phyloP scores from a whole-genome alignment of 2,113 vertebrate species.

The Dascyllus trimaculatus region DNA sequence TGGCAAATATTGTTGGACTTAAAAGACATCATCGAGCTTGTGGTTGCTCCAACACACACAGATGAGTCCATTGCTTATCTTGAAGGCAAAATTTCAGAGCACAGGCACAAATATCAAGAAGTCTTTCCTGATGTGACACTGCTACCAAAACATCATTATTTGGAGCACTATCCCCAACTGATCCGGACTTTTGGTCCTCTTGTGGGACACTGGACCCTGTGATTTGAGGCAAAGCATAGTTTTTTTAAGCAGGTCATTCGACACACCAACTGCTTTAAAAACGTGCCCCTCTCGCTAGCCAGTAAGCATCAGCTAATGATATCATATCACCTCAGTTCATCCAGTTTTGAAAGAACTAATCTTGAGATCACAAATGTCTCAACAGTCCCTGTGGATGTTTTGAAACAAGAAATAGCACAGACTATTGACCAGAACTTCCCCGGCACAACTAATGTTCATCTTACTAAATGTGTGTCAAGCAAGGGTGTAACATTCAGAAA shows the following conservation, averaged over 20 bases:
- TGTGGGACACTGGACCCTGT: constrained; percentile 2
- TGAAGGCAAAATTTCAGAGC: constrained; percentile 40
- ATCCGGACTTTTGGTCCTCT: constrained; percentile 27
- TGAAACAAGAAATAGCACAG: constrained; percentile 17
- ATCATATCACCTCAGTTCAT: constrained; percentile 22
- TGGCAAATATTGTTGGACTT: constrained; percentile 39
- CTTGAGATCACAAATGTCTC: not conserved
- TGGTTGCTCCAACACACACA: constrained; percentile 41
- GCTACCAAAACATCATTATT: constrained; percentile 21
- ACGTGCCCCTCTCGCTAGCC: constrained; percentile 1
- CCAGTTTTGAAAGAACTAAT: not conserved
- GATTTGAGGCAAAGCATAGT: constrained; percentile 8
- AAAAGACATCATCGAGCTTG: constrained; percentile 44
- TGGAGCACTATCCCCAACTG: constrained; percentile 34
- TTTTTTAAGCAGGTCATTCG: constrained; percentile 22
- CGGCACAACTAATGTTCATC: constrained; percentile 28
- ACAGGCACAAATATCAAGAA: constrained; percentile 28
- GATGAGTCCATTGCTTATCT: constrained; percentile 41
- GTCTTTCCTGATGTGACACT: constrained; percentile 20
- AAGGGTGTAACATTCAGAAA: constrained; percentile 16
- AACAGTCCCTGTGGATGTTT: constrained; percentile 4
- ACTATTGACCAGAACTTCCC: not conserved
- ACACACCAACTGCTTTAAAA: constrained; percentile 31
- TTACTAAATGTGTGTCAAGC: constrained; percentile 2
- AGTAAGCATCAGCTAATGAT: constrained; percentile 40